Percentiles rank a stretch among this genome's conserved stretches.
Conservation (phyloP, 2,888 invertebrate species). For the Zootermopsis nevadensis region DNA sequence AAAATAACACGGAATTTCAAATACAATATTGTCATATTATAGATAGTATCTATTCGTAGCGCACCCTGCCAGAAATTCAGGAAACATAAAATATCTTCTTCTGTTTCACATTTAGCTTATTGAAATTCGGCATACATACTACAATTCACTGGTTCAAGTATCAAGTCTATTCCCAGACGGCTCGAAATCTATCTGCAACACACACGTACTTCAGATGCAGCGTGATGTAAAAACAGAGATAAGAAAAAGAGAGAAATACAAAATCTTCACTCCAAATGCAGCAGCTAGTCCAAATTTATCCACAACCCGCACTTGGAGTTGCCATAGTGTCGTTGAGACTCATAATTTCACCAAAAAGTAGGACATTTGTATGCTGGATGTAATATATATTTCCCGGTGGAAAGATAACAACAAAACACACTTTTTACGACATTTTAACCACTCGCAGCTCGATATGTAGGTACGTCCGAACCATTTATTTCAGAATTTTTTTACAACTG, state of each 20-base stretch:
- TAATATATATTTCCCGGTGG: neutral
- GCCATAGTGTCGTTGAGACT: neutral
- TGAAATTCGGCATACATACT: neutral
- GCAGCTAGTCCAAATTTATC: constrained; percentile 1
- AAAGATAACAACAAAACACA: neutral
- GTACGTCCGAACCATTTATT: neutral
- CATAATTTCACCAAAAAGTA: constrained; percentile 1
- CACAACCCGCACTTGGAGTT: neutral
- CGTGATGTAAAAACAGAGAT: neutral
- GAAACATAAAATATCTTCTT: neutral
- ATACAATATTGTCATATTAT: too few relatives aligned
- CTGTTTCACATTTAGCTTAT: neutral
- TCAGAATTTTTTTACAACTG: neutral
- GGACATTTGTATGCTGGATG: neutral
- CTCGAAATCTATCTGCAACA: neutral
- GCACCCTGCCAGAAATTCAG: too few relatives aligned
- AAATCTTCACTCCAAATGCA: neutral
- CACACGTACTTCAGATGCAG: neutral
- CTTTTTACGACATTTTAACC: constrained; percentile 6
- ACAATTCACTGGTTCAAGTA: neutral
- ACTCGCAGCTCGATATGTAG: neutral
- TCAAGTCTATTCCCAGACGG: neutral
- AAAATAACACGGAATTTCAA: too few relatives aligned
- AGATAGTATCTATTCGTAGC: too few relatives aligned
- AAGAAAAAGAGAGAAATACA: neutral